Percentiles rank a stretch among this genome's conserved stretches.
These are phyloP conservation scores for Morone saxatilis DNA, from an alignment of 2,113 vertebrate species.

Conservation along the genomic window DNA sequence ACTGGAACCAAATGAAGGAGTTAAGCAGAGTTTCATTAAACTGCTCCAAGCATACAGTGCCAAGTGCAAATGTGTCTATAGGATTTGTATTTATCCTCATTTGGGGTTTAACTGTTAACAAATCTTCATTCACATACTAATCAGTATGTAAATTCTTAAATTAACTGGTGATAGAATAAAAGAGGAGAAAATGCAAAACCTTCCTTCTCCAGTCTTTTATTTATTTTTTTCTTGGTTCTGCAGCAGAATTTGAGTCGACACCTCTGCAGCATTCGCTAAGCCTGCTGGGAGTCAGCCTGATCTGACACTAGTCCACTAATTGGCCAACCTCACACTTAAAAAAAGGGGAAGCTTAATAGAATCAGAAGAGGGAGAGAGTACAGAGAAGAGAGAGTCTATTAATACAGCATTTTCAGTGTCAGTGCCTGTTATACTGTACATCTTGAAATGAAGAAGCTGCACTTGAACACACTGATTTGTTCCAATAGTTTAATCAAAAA, in stretches of 20 bases:
- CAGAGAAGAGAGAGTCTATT: constrained; percentile 22
- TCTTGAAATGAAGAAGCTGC: background rate
- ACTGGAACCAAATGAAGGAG: background rate
- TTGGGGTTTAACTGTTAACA: background rate
- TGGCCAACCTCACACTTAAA: constrained; percentile 42
- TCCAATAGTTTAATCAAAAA: background rate
- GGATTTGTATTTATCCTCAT: background rate
- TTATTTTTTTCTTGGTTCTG: background rate
- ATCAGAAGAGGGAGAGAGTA: background rate
- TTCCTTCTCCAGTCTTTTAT: background rate
- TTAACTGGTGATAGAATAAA: background rate
- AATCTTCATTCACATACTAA: background rate
- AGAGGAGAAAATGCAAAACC: constrained; percentile 1
- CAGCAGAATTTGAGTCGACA: constrained; percentile 32
- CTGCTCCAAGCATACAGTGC: background rate
- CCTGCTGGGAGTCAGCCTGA: constrained; percentile 54
- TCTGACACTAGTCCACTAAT: constrained; percentile 61
- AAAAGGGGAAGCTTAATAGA: constrained; percentile 10
- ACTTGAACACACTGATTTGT: background rate
- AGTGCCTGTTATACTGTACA: background rate
- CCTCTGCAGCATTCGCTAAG: constrained; percentile 26
- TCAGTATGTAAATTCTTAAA: background rate
- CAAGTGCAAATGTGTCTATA: background rate
- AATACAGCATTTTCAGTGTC: constrained; percentile 12
- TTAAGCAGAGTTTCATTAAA: background rate